Evolutionary conservation across 2,888 invertebrate species (phyloP), one percentile per base, ranked within the genome.

Genomic region (Campoplex nolae): DNA sequence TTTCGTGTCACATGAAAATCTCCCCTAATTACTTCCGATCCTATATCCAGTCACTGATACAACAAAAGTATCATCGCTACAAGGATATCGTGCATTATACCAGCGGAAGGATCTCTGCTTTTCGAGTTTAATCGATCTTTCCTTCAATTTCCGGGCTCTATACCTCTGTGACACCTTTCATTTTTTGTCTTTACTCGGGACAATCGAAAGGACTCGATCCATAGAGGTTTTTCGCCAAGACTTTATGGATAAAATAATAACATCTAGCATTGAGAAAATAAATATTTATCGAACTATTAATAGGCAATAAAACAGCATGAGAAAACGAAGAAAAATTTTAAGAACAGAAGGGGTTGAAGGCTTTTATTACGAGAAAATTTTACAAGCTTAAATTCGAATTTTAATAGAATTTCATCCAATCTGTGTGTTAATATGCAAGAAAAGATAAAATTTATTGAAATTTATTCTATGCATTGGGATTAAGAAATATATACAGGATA

Each of bases 391-490:
- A 13, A 48, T 16, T 48, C 16, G 48, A 48, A 2, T 2, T 16
- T 48, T 3, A 51, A 1, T 51, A 8, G 16, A 62, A 32, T 62
- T 58, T 28, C 2, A 28, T 32, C 16, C 6, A 16, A 28, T 58
- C 16, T 23, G 11, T 62, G 11, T 23, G n/a, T 23, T 38, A 80
- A 16, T 11, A 18, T 35, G 38, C 48, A 71, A 23, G 16, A 11
- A 38, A 65, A 81, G 42, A 73, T 77, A 45, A 67, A 68, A 85
- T 28, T 45, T 67, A 23, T 77, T 56, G 32, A 56, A 85, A 45
- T 13, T 13, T 45, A 45, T 11, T 23, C 23, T 23, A 45, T 13
- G 45, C 11, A 45, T 45, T 45, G 13, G 11, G 11, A 45, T 45
- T 82, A 73, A 73, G 76, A 85, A 81, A 42, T 56, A 85, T 51